Evolutionary conservation across 2,113 vertebrate genomes (phyloP), one percentile per base, ranked within the genome.

Genomic region (Bufo gargarizans): DNA sequence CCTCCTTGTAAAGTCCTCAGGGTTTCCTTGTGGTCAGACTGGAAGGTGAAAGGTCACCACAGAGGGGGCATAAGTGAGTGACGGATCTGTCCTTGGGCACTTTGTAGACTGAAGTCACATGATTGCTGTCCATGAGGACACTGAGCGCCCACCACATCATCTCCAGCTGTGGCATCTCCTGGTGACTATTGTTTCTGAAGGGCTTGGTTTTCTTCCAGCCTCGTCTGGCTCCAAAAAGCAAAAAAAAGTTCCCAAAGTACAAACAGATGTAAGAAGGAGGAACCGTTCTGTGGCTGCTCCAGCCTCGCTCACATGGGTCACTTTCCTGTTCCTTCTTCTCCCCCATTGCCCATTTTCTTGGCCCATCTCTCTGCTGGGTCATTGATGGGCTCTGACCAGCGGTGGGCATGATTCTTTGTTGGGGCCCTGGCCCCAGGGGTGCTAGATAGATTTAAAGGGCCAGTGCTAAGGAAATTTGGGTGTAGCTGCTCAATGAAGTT

Each of bases 41-140:
- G 80, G 55, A 5, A 77, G 63, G 56, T 80, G 16, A 56, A 58
- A 84, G 90, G 89, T 85, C 88, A 86, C 10, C 45, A 69, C 84
- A 67, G 20, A 69, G 69, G 67, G 71, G 33, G 50, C 33, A 82
- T 86, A 59, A 88, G 88, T 86, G 89, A 90, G 61, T 79, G 81
- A 63, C 20, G 33, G 80, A 56, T 84, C 5, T 4, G 58, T 59
- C 72, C 65, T 17, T 9, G 80, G 87, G 81, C 87, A 77, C 56
- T 74, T 58, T 82, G 78, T 87, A 6, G 53, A 78, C 78, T 67
- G 33, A 59, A 77, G 86, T 82, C 78, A 47, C 22, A 19, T 69
- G 59, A 82, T 43, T 84, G 53, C 81, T 85, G 82, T 74, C 22
- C n/a, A 55, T 88, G 86, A 88, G 69, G 55, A 76, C 79, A 59